Conservation (phyloP, 2,888 invertebrate genomes). For the Drosophila tanythrix region DNA sequence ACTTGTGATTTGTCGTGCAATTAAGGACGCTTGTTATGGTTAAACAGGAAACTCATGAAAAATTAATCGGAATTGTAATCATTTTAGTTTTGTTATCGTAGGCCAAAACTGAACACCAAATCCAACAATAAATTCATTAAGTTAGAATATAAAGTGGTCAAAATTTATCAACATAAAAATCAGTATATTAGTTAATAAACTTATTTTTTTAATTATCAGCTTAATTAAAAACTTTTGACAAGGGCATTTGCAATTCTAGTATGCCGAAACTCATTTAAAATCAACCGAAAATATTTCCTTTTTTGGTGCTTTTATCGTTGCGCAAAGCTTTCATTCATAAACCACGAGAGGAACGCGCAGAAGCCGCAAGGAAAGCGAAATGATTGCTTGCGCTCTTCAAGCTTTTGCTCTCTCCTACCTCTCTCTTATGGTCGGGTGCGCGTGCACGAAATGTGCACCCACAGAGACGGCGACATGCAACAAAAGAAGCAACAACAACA, state of each 20-base stretch:
- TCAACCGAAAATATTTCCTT: slow-evolving; percentile 18
- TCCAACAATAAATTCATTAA: neutral
- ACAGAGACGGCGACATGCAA: slow-evolving; percentile 33
- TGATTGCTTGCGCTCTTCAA: slow-evolving; percentile 15
- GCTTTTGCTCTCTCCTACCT: slow-evolving; percentile 3
- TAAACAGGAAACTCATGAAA: neutral
- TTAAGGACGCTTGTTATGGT: neutral
- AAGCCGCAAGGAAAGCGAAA: slow-evolving; percentile 49
- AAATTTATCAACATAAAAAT: neutral
- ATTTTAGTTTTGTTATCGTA: neutral
- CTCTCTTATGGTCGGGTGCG: slow-evolving; percentile 25
- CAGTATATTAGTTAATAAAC: neutral
- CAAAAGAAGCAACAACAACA: slow-evolving; percentile 31
- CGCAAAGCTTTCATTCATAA: slow-evolving; percentile 57
- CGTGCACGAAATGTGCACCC: slow-evolving; percentile 42
- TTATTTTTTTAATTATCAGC: neutral
- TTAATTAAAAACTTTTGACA: neutral
- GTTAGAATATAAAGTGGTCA: accelerated
- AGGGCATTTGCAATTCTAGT: slow-evolving; percentile 2
- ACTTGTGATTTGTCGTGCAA: slow-evolving; percentile 9
- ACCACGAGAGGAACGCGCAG: slow-evolving; percentile 34
- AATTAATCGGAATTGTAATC: neutral
- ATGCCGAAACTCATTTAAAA: slow-evolving; percentile 28
- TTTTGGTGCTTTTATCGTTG: slow-evolving; percentile 39
- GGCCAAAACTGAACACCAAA: neutral